These are phyloP conservation scores for Halisarca cf. caerulea DNA, from an alignment of 37 sponge, comb jelly and placozoan genomes.

Conservation along the genomic window DNA sequence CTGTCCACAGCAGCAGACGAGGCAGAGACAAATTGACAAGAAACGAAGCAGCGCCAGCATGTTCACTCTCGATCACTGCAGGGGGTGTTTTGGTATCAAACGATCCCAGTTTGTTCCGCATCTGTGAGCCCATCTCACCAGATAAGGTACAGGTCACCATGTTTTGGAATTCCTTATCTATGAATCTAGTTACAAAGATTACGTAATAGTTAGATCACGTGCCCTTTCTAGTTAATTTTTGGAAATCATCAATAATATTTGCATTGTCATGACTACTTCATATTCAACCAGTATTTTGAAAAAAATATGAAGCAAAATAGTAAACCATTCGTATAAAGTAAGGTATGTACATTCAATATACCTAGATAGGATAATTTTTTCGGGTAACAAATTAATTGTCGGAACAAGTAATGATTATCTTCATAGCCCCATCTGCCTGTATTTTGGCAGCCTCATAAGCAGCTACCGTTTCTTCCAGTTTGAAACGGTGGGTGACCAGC, in stretches of 20 bases:
- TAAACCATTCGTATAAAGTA: background rate
- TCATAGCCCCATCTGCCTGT: constrained; percentile 79
- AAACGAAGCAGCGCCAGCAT: background rate
- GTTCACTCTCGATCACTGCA: background rate
- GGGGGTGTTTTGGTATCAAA: background rate
- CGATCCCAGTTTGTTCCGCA: background rate
- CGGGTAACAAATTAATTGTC: background rate
- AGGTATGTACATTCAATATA: background rate
- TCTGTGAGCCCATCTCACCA: background rate
- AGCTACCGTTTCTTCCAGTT: constrained; percentile 66
- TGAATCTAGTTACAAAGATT: too few species aligned
- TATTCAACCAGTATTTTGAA: background rate
- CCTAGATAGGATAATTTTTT: background rate
- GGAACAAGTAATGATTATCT: constrained; percentile 69
- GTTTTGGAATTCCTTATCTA: too few species aligned
- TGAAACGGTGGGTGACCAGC: constrained; percentile 87
- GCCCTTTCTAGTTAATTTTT: too few species aligned
- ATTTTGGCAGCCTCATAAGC: constrained; percentile 86
- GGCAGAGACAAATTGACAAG: background rate
- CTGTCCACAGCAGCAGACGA: too few species aligned
- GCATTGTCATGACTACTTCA: too few species aligned
- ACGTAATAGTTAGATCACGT: too few species aligned
- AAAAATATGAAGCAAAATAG: background rate
- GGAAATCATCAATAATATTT: too few species aligned
- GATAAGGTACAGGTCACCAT: too few species aligned